These are phyloP conservation scores for Ctenochaetus hawaiiensis DNA, from an alignment of 2,797 vertebrate species.

Conservation along the genomic window DNA sequence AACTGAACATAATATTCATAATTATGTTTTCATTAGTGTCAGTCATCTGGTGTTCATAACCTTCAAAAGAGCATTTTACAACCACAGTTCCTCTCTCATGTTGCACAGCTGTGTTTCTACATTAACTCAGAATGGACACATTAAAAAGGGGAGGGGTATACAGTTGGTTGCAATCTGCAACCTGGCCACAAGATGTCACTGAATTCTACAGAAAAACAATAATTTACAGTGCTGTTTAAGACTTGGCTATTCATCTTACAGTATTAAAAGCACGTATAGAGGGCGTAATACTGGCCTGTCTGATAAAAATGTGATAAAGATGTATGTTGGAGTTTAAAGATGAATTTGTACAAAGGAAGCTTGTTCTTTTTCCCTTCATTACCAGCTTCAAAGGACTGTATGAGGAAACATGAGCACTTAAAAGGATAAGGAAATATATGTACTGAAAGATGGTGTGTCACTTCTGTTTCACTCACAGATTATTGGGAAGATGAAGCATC, in stretches of 20 bases:
- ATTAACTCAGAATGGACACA: too few species aligned
- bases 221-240: neutral
- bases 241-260: neutral
- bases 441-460: constrained; percentile 21
- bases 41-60: too few species aligned
- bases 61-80: too few species aligned
- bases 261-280: neutral
- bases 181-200: too few species aligned
- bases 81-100: too few species aligned
- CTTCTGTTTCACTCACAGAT: constrained; percentile 41
- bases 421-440: constrained; percentile 20
- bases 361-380: neutral
- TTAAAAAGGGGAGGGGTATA: too few species aligned
- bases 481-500: constrained; percentile 42
- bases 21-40: too few species aligned
- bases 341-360: neutral
- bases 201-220: too few species aligned
- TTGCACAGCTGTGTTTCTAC: too few species aligned
- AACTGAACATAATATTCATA: too few species aligned
- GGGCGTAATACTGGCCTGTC: neutral
- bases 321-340: neutral
- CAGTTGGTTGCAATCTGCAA: too few species aligned
- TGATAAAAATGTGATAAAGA: constrained; percentile 3
- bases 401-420: constrained; percentile 14
- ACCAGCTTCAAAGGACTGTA: neutral